Percentiles rank a stretch among this genome's conserved stretches.
Conservation (phyloP, 2,797 vertebrate genomes). For the Artibeus lituratus region DNA sequence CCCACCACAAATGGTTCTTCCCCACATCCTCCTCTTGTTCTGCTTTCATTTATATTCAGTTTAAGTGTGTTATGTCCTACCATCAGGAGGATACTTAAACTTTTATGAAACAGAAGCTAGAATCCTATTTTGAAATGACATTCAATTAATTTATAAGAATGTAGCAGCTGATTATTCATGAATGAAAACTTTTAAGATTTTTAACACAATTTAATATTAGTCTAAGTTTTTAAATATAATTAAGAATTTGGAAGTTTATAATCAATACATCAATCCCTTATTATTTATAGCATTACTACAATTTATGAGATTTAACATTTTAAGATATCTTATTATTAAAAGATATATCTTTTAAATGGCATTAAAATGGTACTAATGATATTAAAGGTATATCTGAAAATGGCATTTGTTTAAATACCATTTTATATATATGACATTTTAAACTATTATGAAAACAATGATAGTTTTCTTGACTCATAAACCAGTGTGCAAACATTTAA, state of each 20-base stretch:
- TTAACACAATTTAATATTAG: not conserved
- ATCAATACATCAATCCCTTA: not conserved
- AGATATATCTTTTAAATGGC: too few relatives aligned
- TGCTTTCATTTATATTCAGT: not conserved
- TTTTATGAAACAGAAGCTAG: not conserved
- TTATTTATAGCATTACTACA: not conserved
- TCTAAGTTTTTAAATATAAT: not conserved
- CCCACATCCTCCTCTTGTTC: not conserved
- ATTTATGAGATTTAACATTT: not conserved
- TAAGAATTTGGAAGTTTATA: slow-evolving; percentile 2
- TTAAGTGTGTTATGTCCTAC: not conserved
- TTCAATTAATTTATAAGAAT: not conserved
- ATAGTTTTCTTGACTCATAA: not conserved
- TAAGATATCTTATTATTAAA: not conserved
- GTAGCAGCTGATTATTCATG: not conserved
- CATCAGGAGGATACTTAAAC: not conserved
- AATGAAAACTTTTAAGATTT: not conserved
- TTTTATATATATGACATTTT: not conserved
- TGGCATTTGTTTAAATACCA: not conserved
- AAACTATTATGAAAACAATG: not conserved
- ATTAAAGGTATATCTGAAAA: too few relatives aligned
- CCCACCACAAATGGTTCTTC: not conserved
- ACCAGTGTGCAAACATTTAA: not conserved
- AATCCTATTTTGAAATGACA: not conserved
- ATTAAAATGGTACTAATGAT: too few relatives aligned